Evolutionary conservation across 2,797 vertebrate species (phyloP).

Genomic region (Mastacembelus armatus): DNA sequence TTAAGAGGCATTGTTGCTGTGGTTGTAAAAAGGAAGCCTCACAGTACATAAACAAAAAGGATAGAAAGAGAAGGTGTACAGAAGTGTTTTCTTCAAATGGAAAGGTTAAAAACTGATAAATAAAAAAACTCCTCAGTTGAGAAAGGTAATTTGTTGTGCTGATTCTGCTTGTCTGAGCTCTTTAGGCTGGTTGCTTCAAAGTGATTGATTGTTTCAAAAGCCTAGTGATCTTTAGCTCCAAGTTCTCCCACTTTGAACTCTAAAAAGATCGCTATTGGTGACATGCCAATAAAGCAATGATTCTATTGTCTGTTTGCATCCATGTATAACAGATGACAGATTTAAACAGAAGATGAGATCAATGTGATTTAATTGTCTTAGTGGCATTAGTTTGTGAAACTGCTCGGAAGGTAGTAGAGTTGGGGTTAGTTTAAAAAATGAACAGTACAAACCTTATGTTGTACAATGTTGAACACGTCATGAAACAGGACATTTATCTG

Average conservation of each 20-base stretch:
- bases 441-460: no score
- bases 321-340: no score
- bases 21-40: slow-evolving; percentile 1
- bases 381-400: no score
- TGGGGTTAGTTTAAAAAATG: no score
- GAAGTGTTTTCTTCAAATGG: slow-evolving; percentile 13
- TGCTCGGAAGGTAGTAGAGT: no score
- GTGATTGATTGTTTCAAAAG: slow-evolving; percentile 64
- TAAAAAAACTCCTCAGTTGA: slow-evolving; percentile 36
- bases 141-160: slow-evolving; percentile 57
- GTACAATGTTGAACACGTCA: no score
- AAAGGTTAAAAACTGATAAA: slow-evolving; percentile 31
- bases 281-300: slow-evolving; percentile 22
- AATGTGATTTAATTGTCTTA: no score
- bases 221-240: slow-evolving; percentile 43
- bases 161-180: slow-evolving; percentile 48
- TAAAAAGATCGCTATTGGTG: slow-evolving; percentile 11
- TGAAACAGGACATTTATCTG: no score
- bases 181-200: slow-evolving; percentile 47
- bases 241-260: slow-evolving; percentile 47
- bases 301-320: no score
- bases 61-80: not conserved
- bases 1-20: slow-evolving; percentile 7
- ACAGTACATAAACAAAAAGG: not conserved
- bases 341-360: no score